Base-by-base conservation (phyloP, 1,140 invertebrate genomes). In the Leguminivora glycinivorella region DNA sequence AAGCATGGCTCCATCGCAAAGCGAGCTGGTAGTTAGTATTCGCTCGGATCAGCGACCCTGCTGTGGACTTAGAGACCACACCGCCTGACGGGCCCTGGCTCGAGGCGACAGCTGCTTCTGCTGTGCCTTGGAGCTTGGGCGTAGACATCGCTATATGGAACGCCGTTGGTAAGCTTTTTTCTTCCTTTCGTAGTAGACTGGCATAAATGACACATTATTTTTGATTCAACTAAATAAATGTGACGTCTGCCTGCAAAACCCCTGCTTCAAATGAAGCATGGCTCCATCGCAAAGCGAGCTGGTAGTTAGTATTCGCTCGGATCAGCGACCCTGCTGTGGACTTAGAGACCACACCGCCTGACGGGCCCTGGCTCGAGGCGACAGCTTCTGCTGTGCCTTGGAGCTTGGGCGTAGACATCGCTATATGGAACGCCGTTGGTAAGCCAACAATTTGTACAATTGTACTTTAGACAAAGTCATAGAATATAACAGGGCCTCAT, bases 391-490 rank as follows among this genome's bases (percentile, higher is more conserved):
- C 89, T 0, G 84, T 90, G 5, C 89, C 89, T 12, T 91, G 89
- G 89, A 90, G 86, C 19, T 74, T 90, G 26, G 89, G 88, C 12
- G 88, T 91, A 0, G 89, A 91, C 73, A 89, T 90, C 47, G 88
- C 88, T 29, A 91, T 91, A 70, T 91, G 89, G 89, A 91, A 88
- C 78, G 87, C 89, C 72, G 89, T 91, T 67, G 89, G 89, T 91
- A 72, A 75, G 87, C 78, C n/a, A n/a, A n/a, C n/a, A n/a, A n/a
- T 56, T 5, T 25, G 43, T 47, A n/a, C n/a, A n/a, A n/a, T n/a
- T n/a, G n/a, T n/a, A n/a, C n/a, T n/a, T n/a, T n/a, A n/a, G n/a
- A n/a, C n/a, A n/a, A n/a, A n/a, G n/a, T n/a, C n/a, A n/a, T n/a
- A n/a, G n/a, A n/a, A n/a, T n/a, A n/a, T n/a, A n/a, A n/a, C n/a